Evolutionary conservation across 2,888 invertebrate species (phyloP).

Genomic region (Volucella inanis): DNA sequence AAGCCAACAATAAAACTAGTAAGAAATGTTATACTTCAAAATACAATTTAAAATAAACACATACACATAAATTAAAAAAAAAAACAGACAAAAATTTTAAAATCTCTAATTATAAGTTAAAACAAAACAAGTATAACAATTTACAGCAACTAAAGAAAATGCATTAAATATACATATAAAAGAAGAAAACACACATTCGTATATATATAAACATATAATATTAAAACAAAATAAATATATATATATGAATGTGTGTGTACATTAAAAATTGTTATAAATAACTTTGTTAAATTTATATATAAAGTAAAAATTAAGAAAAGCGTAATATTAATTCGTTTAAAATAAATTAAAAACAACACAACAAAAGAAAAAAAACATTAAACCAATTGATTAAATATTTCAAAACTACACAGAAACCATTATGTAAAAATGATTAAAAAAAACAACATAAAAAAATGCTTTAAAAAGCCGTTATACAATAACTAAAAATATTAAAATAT

Average conservation of each 20-base stretch:
- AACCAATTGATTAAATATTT: slow-evolving; percentile 49
- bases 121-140: slow-evolving; percentile 56
- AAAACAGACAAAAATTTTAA: slow-evolving; percentile 56
- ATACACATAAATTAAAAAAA: slow-evolving; percentile 63
- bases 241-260: slow-evolving; percentile 46
- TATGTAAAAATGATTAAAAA: slow-evolving; percentile 51
- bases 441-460: slow-evolving; percentile 49
- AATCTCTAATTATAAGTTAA: slow-evolving; percentile 52
- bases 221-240: slow-evolving; percentile 58
- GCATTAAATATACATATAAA: slow-evolving; percentile 65
- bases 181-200: slow-evolving; percentile 56
- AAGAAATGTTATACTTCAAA: slow-evolving; percentile 67
- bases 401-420: slow-evolving; percentile 22
- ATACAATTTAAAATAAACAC: slow-evolving; percentile 67
- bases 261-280: slow-evolving; percentile 62
- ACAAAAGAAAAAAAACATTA: slow-evolving; percentile 48
- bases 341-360: slow-evolving; percentile 44
- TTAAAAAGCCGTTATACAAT: slow-evolving; percentile 70
- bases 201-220: slow-evolving; percentile 40
- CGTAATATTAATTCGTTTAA: slow-evolving; percentile 65
- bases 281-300: slow-evolving; percentile 64
- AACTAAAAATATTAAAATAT: slow-evolving; percentile 60
- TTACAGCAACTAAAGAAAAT: slow-evolving; percentile 48
- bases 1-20: slow-evolving; percentile 72
- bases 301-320: slow-evolving; percentile 51